A percentile compares a stretch with the other conserved stretches of the same genome.
phyloP scores from a whole-genome alignment of 2,113 vertebrate species.

The Embiotoca jacksoni region DNA sequence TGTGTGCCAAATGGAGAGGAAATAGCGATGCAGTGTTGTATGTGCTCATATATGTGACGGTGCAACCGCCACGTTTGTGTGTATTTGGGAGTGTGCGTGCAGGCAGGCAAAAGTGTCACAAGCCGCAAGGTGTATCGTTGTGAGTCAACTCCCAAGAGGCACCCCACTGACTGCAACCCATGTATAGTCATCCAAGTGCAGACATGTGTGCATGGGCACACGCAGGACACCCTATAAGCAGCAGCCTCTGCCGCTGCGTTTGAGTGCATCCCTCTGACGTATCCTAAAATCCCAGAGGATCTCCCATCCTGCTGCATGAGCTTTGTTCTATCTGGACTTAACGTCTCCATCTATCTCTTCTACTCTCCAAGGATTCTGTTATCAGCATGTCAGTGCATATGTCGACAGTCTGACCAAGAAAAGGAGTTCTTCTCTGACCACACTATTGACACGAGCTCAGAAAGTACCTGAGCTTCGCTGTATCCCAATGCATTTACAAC shows the following conservation, averaged over 20 bases:
- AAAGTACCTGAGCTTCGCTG: constrained; percentile 19
- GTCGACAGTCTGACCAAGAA: constrained; percentile 33
- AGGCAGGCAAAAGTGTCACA: background rate
- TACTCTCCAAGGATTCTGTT: constrained; percentile 54
- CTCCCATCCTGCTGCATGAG: constrained; percentile 55
- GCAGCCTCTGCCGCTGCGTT: constrained; percentile 19
- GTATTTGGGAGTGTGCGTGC: constrained; percentile 4
- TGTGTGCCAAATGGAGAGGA: constrained; percentile 35
- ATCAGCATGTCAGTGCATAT: constrained; percentile 58
- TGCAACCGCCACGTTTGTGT: constrained; percentile 11
- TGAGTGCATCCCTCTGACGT: constrained; percentile 42
- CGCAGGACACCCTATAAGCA: background rate
- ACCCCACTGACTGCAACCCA: background rate
- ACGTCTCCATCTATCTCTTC: constrained; percentile 56
- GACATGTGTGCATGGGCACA: background rate
- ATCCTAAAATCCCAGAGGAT: constrained; percentile 62
- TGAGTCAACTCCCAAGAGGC: constrained; percentile 11
- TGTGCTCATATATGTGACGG: constrained; percentile 15
- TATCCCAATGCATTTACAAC: constrained; percentile 13
- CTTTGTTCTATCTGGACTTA: constrained; percentile 55
- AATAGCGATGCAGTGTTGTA: constrained; percentile 20
- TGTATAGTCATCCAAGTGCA: constrained; percentile 29
- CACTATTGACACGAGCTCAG: constrained; percentile 43
- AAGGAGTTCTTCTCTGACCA: constrained; percentile 45
- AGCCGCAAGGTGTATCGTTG: background rate